A percentile compares a stretch with the other conserved stretches of the same genome.
Evolutionary conservation across 1,140 invertebrate species (phyloP).

Genomic region (Drosophila nikananu): DNA sequence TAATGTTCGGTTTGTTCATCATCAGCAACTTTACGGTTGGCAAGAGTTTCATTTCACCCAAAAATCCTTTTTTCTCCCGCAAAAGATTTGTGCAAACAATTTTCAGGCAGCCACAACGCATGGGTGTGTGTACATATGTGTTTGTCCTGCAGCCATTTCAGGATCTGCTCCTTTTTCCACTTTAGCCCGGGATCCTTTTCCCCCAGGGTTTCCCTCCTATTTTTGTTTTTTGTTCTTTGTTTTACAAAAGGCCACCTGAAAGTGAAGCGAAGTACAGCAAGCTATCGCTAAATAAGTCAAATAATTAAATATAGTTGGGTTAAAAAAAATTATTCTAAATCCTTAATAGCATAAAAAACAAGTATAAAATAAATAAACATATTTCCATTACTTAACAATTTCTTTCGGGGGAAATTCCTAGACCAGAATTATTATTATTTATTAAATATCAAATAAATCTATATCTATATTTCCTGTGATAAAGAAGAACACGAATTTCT

Average conservation of each 20-base stretch:
- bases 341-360: not conserved
- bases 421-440: not conserved
- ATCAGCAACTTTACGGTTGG: slow-evolving; percentile 39
- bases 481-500: not conserved
- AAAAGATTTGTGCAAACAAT: slow-evolving; percentile 54
- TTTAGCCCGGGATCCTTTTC: slow-evolving; percentile 16
- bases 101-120: slow-evolving; percentile 35
- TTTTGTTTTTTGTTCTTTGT: slow-evolving; percentile 6
- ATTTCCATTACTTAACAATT: too few relatives aligned
- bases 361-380: not conserved
- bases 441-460: not conserved
- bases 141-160: slow-evolving; percentile 45
- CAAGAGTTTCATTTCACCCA: slow-evolving; percentile 39
- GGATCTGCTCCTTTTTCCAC: slow-evolving; percentile 37
- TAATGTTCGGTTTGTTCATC: slow-evolving; percentile 29
- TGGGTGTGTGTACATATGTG: slow-evolving; percentile 5
- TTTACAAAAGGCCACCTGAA: slow-evolving; percentile 33
- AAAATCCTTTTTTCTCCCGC: slow-evolving; percentile 11
- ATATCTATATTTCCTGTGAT: not conserved
- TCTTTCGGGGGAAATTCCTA: too few relatives aligned
- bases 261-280: slow-evolving; percentile 43
- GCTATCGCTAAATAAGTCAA: slow-evolving; percentile 5
- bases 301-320: too few relatives aligned
- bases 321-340: not conserved
- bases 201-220: slow-evolving; percentile 9